Conservation (phyloP, 2,113 vertebrate species). For the Gymnogyps californianus region DNA sequence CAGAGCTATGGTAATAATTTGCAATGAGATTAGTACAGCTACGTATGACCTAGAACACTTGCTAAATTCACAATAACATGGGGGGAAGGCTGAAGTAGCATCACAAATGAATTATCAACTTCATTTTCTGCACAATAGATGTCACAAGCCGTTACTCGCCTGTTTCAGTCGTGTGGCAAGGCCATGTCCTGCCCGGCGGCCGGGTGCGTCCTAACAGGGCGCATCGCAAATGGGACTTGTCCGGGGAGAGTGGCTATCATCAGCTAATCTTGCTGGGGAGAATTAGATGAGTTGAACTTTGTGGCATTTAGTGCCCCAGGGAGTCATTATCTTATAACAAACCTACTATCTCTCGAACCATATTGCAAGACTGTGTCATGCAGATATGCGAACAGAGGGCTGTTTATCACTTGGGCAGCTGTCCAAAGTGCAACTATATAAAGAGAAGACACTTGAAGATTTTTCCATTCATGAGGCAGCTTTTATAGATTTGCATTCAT, state of each 20-base stretch:
- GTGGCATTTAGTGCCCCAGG: constrained; percentile 13
- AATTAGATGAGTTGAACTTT: constrained; percentile 45
- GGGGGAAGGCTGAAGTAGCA: background rate
- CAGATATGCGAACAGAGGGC: constrained; percentile 14
- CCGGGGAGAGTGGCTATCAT: constrained; percentile 12
- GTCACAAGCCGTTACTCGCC: background rate
- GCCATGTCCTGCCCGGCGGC: background rate
- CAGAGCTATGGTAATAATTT: background rate
- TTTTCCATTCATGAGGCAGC: constrained; percentile 46
- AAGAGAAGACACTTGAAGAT: constrained; percentile 49
- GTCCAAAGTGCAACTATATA: constrained; percentile 30
- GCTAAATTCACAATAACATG: background rate
- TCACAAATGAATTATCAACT: constrained; percentile 24
- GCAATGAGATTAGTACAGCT: background rate
- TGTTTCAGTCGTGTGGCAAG: background rate
- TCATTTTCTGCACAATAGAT: constrained; percentile 17
- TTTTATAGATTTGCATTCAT: constrained; percentile 54
- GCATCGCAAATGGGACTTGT: background rate
- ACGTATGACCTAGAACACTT: constrained; percentile 9
- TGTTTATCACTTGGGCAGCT: constrained; percentile 60
- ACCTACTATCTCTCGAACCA: constrained; percentile 57
- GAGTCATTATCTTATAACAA: constrained; percentile 60
- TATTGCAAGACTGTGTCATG: constrained; percentile 51
- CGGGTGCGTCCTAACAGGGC: background rate
- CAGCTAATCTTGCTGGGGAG: constrained; percentile 46